These are phyloP conservation scores for Ctenopoma kingsleyae DNA, from an alignment of 2,797 vertebrate species.

Conservation along the genomic window DNA sequence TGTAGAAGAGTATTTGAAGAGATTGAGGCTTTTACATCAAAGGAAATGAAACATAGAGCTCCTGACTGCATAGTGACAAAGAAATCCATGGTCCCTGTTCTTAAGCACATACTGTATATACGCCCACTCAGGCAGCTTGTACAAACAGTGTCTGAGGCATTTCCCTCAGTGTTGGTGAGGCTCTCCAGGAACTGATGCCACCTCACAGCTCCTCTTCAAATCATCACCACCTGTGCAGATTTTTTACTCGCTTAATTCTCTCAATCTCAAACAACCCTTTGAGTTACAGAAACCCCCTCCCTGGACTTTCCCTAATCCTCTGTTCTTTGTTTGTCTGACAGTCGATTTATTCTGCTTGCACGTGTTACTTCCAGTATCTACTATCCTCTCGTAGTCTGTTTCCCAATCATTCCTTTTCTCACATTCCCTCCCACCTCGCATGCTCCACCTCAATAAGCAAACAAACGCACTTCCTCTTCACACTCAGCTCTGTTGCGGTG, in stretches of 20 bases:
- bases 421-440: conserved; percentile 54
- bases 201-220: conserved; percentile 60
- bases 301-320: conserved; percentile 24
- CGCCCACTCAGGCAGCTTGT: conserved; percentile 60
- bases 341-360: conserved; percentile 24
- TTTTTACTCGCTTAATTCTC: conserved; percentile 49
- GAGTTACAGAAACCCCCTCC: conserved; percentile 22
- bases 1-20: conserved; percentile 43
- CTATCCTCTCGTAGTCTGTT: not conserved
- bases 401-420: conserved; percentile 11
- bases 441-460: conserved; percentile 72
- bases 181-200: conserved; percentile 61
- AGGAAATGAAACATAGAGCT: conserved; percentile 54
- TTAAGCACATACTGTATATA: conserved; percentile 46
- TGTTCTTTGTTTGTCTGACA: conserved; percentile 32
- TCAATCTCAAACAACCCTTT: conserved; percentile 30
- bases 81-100: conserved; percentile 54
- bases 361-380: conserved; percentile 1
- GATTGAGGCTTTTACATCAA: conserved; percentile 45
- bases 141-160: conserved; percentile 55
- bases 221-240: conserved; percentile 50
- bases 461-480: conserved; percentile 76
- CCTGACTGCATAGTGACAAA: conserved; percentile 55
- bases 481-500: conserved; percentile 67
- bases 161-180: conserved; percentile 59